These are phyloP conservation scores for Atractosteus spatula DNA, from an alignment of 2,113 vertebrate genomes.

Conservation along the genomic window DNA sequence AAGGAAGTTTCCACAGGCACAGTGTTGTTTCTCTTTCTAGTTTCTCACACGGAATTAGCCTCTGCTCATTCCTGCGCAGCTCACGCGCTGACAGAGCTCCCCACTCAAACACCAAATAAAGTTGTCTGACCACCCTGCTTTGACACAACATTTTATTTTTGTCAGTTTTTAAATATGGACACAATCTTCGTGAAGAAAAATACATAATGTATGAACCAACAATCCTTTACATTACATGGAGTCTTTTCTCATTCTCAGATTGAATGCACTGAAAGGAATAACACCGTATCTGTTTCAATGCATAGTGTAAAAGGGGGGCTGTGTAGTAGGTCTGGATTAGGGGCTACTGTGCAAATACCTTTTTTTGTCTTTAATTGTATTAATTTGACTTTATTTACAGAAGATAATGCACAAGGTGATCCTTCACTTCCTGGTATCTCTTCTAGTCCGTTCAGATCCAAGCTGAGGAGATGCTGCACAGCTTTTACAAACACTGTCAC, in stretches of 20 bases:
- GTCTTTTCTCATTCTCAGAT: constrained; percentile 33
- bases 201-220: constrained; percentile 55
- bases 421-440: too few species aligned
- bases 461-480: constrained; percentile 25
- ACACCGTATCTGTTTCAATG: constrained; percentile 11
- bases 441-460: too few species aligned
- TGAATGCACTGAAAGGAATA: constrained; percentile 30
- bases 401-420: too few species aligned
- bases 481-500: constrained; percentile 46
- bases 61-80: too few species aligned
- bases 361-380: neutral
- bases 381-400: neutral
- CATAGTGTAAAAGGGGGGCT: constrained; percentile 13
- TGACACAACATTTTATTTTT: constrained; percentile 72
- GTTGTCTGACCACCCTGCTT: constrained; percentile 21
- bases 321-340: neutral
- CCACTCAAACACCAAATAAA: too few species aligned
- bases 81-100: too few species aligned
- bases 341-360: neutral
- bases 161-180: constrained; percentile 73
- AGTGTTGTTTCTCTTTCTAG: too few species aligned
- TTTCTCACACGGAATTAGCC: too few species aligned
- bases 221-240: constrained; percentile 61
- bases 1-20: too few species aligned
- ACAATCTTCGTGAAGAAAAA: constrained; percentile 67